Evolutionary conservation across 1,140 invertebrate species (phyloP).

Genomic region (Listronotus bonariensis): DNA sequence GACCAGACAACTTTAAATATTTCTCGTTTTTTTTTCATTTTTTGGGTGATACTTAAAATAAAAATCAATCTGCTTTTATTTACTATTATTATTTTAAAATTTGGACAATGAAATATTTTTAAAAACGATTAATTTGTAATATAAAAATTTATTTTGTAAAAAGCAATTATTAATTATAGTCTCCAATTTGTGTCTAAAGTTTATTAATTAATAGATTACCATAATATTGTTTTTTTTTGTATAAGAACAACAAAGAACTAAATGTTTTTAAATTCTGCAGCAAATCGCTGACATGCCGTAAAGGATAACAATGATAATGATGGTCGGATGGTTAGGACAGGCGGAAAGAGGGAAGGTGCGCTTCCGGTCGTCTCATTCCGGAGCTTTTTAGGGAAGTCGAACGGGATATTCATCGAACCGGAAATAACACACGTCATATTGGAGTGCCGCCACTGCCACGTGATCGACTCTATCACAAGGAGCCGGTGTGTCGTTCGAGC

Average conservation of each 20-base stretch:
- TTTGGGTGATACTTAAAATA: no score
- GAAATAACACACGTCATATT: slow-evolving; percentile 34
- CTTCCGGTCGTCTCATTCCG: slow-evolving; percentile 10
- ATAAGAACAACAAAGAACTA: slow-evolving; percentile 13
- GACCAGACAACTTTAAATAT: no score
- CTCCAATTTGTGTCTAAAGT: no score
- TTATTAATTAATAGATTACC: no score
- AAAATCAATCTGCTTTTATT: no score
- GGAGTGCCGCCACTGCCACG: slow-evolving; percentile 24
- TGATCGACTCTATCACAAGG: slow-evolving; percentile 12
- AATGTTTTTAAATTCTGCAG: slow-evolving; percentile 21
- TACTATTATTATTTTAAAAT: no score
- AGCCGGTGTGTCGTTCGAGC: neutral
- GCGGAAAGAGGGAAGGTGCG: slow-evolving; percentile 11
- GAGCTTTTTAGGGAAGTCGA: slow-evolving; percentile 8
- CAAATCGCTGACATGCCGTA: slow-evolving; percentile 14
- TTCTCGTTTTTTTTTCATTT: no score
- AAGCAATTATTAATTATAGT: no score
- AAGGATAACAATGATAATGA: slow-evolving; percentile 30
- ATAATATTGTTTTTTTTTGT: no score
- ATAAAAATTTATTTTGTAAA: no score
- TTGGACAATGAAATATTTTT: no score
- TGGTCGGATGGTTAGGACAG: slow-evolving; percentile 27
- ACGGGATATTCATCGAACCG: slow-evolving; percentile 29
- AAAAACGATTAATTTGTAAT: no score